Evolutionary conservation across 2,888 invertebrate genomes (phyloP), one percentile per base, ranked within the genome.

Genomic region (Agrotis ipsilon): DNA sequence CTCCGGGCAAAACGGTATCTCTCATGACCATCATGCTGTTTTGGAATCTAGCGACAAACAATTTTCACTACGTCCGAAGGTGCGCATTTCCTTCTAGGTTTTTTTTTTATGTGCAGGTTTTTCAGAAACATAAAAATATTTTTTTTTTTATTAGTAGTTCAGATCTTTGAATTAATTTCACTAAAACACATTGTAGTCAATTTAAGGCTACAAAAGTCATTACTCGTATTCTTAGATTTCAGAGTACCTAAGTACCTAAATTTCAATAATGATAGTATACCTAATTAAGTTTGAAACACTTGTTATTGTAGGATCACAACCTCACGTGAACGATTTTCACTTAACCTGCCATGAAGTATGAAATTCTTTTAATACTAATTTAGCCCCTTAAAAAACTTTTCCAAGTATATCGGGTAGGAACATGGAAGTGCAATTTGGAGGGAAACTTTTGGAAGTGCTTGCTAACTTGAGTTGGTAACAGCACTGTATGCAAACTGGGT

Each of bases 401-500:
- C 57, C 49, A 61, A 63, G 55, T 60, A 68, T 75, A 75, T 75
- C 75, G 49, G 61, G 54, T 45, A 63, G 64, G 68, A 72, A 60
- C 72, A 73, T 73, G 69, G 66, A 63, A 81, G 72, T 48, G 76
- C 73, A 81, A 82, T 68, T 82, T 73, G 14, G 71, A 39, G 27
- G 58, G 51, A 74, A 82, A 82, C 72, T 82, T 81, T 69, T 75
- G 70, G 57, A 66, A 75, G 75, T 68, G 68, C 55, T 75, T 46
- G 45, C 66, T 60, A 80, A 80, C 54, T 82, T 72, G 54, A 68
- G 75, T 66, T 71, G 68, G 80, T 78, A 71, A 72, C 76, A 80
- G 78, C 70, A 68, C 73, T 84, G 80, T 82, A 85, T 86, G 86
- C 84, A 87, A 86, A 86, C 87, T 86, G 73, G 81, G 71, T 60